These are phyloP conservation scores for Anser cygnoides DNA, from an alignment of 2,113 vertebrate species.

Conservation along the genomic window DNA sequence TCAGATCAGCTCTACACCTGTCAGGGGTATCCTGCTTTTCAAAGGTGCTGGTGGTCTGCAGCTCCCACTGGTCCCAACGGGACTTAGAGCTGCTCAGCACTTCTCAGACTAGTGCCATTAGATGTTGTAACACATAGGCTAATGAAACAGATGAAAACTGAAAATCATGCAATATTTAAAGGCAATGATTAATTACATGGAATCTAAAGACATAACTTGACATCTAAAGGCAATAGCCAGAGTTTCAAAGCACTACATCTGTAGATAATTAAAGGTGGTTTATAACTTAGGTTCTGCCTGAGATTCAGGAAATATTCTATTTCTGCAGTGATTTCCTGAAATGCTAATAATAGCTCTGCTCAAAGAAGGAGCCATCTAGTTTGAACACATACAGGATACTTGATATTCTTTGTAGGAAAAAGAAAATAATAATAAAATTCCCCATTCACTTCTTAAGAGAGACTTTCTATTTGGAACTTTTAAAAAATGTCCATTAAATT, in stretches of 20 bases:
- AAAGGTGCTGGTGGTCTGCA: constrained; percentile 5
- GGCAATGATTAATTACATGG: constrained; percentile 46
- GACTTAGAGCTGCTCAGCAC: not conserved
- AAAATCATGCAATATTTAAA: constrained; percentile 66
- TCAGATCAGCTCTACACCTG: not conserved
- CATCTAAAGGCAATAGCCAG: constrained; percentile 60
- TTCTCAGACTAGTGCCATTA: constrained; percentile 20
- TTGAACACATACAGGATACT: not conserved
- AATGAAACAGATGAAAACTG: constrained; percentile 59
- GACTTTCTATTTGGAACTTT: constrained; percentile 33
- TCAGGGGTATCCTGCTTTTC: not conserved
- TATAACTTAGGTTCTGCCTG: constrained; percentile 55
- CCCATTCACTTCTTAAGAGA: not conserved
- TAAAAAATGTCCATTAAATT: constrained; percentile 25
- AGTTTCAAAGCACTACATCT: constrained; percentile 60
- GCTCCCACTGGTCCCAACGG: not conserved
- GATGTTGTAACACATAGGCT: constrained; percentile 10
- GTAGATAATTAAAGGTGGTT: constrained; percentile 61
- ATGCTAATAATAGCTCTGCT: constrained; percentile 59
- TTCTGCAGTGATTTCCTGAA: constrained; percentile 56
- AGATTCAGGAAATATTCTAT: constrained; percentile 62
- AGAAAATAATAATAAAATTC: not conserved
- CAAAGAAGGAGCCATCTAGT: not conserved
- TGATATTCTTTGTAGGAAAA: not conserved
- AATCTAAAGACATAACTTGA: constrained; percentile 70